Percentiles rank a stretch among this genome's conserved stretches.
phyloP scores from a whole-genome alignment of 2,113 vertebrate genomes.

The Chloropsis cyanopogon region DNA sequence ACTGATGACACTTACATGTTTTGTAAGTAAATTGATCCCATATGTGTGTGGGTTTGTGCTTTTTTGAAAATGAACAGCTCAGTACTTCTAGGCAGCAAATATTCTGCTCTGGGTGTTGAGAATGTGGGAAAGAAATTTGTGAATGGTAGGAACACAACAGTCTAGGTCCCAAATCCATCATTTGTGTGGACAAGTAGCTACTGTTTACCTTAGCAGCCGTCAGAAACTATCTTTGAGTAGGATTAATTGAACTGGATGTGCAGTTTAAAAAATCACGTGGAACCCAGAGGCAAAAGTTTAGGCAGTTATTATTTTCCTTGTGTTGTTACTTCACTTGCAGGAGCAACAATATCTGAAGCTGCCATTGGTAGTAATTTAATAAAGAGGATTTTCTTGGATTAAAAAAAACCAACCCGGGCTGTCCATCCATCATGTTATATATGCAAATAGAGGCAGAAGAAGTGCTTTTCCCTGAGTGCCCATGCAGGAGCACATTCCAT shows the following conservation, averaged over 20 bases:
- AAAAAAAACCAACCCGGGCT: not conserved
- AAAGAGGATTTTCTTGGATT: not conserved
- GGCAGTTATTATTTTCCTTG: not conserved
- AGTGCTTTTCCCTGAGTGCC: not conserved
- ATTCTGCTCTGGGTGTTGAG: not conserved
- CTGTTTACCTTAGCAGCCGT: not conserved
- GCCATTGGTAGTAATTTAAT: not conserved
- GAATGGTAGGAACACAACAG: not conserved
- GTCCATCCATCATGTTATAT: not conserved
- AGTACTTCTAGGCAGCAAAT: not conserved
- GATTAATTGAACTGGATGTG: not conserved
- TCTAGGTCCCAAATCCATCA: not conserved
- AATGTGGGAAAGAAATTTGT: not conserved
- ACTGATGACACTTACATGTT: not conserved
- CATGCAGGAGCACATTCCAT: constrained; percentile 2
- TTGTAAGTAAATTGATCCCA: not conserved
- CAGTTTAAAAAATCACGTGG: not conserved
- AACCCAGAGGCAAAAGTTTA: not conserved
- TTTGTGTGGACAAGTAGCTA: not conserved
- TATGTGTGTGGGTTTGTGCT: not conserved
- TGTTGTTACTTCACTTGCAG: not conserved
- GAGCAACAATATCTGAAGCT: not conserved
- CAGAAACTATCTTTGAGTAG: not conserved
- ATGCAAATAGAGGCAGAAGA: not conserved
- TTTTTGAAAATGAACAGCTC: not conserved